These are phyloP conservation scores for Thunnus thynnus DNA, from an alignment of 2,113 vertebrate species.

Conservation along the genomic window DNA sequence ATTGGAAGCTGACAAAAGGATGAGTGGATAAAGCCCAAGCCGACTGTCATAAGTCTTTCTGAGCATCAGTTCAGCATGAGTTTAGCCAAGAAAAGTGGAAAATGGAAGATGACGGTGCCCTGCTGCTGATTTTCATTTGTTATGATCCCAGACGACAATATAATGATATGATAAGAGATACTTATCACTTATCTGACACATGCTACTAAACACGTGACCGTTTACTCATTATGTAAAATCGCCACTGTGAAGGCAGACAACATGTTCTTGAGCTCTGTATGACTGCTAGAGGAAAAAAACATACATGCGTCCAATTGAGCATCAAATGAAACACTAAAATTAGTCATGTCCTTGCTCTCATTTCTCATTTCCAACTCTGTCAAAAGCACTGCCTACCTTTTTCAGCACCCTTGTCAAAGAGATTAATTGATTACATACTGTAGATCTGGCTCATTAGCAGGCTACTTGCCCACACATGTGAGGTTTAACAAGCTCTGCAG, in stretches of 20 bases:
- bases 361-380: slow-evolving; percentile 22
- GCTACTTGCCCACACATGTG: slow-evolving; percentile 50
- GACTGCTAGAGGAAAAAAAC: slow-evolving; percentile 14
- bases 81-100: not conserved
- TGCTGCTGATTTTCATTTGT: not conserved
- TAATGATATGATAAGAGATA: not conserved
- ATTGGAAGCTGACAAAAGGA: not conserved
- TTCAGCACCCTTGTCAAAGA: slow-evolving; percentile 56
- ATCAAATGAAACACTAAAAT: slow-evolving; percentile 4
- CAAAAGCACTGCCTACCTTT: not conserved
- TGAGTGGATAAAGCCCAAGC: not conserved
- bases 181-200: not conserved
- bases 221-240: not conserved
- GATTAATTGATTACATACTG: slow-evolving; percentile 69
- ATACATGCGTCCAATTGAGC: not conserved
- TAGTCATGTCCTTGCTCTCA: not conserved
- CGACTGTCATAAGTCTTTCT: too few relatives aligned
- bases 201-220: not conserved
- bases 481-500: slow-evolving; percentile 60
- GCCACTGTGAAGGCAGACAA: not conserved
- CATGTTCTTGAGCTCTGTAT: not conserved
- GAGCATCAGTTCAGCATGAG: too few relatives aligned
- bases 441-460: slow-evolving; percentile 63
- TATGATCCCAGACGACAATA: not conserved
- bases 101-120: not conserved